Evolutionary conservation across 2,113 vertebrate genomes (phyloP).

Genomic region (Heteronetta atricapilla): DNA sequence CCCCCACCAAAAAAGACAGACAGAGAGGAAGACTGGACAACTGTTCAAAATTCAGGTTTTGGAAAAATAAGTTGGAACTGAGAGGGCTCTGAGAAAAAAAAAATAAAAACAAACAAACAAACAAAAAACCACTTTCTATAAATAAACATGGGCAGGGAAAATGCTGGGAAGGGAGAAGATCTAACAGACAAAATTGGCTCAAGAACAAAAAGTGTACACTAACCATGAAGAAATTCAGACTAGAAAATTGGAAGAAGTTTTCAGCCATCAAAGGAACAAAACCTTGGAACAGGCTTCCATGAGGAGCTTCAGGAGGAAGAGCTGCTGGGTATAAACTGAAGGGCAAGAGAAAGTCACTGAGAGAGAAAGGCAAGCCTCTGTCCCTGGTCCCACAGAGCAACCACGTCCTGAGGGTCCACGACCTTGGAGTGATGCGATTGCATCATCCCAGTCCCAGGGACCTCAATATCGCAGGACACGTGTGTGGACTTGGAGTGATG

Average conservation of each 20-base stretch:
- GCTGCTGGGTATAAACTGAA: not conserved
- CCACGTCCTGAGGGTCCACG: not conserved
- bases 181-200: slow-evolving; percentile 56
- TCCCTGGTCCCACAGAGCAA: not conserved
- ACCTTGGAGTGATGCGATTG: too few species aligned
- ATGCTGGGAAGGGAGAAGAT: slow-evolving; percentile 40
- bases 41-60: not conserved
- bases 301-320: not conserved
- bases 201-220: slow-evolving; percentile 23
- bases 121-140: slow-evolving; percentile 5
- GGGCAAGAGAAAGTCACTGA: not conserved
- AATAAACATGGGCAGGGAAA: slow-evolving; percentile 31
- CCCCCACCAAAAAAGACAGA: not conserved
- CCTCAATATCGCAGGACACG: fast-evolving
- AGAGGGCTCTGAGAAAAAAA: not conserved
- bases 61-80: not conserved
- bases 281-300: not conserved
- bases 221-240: slow-evolving; percentile 34
- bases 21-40: not conserved
- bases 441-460: not conserved
- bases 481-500: not conserved
- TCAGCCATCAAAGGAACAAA: slow-evolving; percentile 9
- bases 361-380: not conserved
- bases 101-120: fast-evolving
- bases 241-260: slow-evolving; percentile 29